Percentiles rank a stretch among this genome's conserved stretches.
Evolutionary conservation across 1,140 invertebrate genomes (phyloP).

Genomic region (Radopholus similis): DNA sequence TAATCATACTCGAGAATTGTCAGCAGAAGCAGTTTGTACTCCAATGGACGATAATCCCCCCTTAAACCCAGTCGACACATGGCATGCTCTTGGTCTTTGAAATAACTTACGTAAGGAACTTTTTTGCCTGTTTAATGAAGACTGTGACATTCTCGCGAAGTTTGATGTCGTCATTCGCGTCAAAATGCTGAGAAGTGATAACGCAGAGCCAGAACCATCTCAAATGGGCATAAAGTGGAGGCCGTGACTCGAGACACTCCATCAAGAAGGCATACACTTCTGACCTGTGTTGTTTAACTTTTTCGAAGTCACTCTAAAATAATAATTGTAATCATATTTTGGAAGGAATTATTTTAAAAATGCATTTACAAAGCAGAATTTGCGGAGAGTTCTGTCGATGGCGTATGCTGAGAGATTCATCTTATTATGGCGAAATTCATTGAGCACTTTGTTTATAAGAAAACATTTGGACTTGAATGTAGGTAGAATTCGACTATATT

Average conservation of each 20-base stretch:
- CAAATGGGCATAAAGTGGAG: not conserved
- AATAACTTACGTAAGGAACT: no score
- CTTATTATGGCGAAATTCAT: no score
- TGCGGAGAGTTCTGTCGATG: no score
- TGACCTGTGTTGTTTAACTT: no score
- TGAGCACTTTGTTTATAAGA: no score
- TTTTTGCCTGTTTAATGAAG: not conserved
- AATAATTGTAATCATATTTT: no score
- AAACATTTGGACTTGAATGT: no score
- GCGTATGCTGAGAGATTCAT: no score
- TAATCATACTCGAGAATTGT: not conserved
- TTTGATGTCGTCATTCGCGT: not conserved
- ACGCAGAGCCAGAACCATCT: slow-evolving; percentile 1
- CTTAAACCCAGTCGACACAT: not conserved
- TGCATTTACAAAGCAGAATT: no score
- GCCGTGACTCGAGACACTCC: not conserved
- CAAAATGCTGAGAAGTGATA: not conserved
- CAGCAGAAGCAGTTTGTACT: not conserved
- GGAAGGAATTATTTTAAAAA: no score
- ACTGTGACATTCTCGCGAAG: not conserved
- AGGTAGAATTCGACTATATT: no score
- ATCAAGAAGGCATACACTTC: slow-evolving; percentile 2
- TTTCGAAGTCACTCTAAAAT: no score
- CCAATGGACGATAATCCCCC: not conserved
- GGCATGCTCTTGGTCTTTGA: not conserved